Evolutionary conservation across 2,113 vertebrate species (phyloP), one percentile per base, ranked within the genome.

Genomic region (Anoplopoma fimbria): DNA sequence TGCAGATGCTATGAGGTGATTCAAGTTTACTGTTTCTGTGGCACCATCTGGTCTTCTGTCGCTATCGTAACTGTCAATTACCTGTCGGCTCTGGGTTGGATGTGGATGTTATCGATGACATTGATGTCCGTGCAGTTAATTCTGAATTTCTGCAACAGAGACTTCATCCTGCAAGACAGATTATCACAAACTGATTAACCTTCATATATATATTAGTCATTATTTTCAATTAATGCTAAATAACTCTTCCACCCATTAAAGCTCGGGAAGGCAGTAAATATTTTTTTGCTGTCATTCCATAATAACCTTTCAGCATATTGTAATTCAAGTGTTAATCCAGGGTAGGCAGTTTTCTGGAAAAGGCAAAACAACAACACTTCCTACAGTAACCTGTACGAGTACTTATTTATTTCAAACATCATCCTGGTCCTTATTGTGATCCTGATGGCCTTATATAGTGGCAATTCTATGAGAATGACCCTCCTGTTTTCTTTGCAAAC

Each of bases 61-160:
- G 38, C 6, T 10, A 2, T 34, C 60, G 29, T 9, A 33, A n/a
- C 14, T 1, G 9, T 21, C 75, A 89, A 85, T 94, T 96, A 99
- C 98, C 97, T 99, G 72, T 97, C 96, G 87, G 96, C 92, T 76
- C 91, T 94, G 81, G 98, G 97, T 70, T 92, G 97, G 83, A 96
- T 73, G 62, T 97, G 96, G 91, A 99, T 95, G 92, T 99, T 97
- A 75, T 97, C 94, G 80, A 99, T 94, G 23, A 99, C 95, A 57
- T 93, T 95, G 89, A 99, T 96, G 91, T 98, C 97, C 57, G 89
- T 94, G 77, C 97, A 99, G 88, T 97, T 97, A 88, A 99, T 99
- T 91, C 98, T 95, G 93, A 99, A 99, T 93, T 99, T 98, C 58
- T 96, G 94, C 89, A 99, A 82, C 77, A 99, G 96, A 57, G 95